Evolutionary conservation across 2,797 vertebrate species (phyloP), one percentile per base, ranked within the genome.

Genomic region (Erpetoichthys calabaricus): DNA sequence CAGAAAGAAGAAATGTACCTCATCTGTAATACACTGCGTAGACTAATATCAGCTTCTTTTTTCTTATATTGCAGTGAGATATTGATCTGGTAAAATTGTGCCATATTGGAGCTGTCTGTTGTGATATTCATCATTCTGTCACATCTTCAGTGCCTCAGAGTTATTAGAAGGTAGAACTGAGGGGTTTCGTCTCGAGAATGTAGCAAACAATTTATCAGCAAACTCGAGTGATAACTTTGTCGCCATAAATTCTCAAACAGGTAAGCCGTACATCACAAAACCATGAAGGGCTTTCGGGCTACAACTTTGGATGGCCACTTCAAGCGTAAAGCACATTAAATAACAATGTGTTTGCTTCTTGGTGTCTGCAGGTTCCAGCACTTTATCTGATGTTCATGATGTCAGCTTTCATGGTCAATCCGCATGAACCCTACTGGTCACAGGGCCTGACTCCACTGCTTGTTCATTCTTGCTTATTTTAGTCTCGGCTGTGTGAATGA

Each of bases 61-160:
- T 91, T 91, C 90, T 90, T 90, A 94, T 94, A 96, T 96, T 94
- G 93, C 90, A 89, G 87, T 73, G 86, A 91, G 93, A 97, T 99
- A 97, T 98, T 91, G 92, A 98, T 98, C 92, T 91, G 89, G 85
- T 92, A 90, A 98, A 96, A 96, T 94, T 92, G 93, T 92, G 87
- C 92, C 92, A 97, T 97, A 96, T 96, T 98, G 94, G 92, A 94
- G 91, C 90, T 97, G 91, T 97, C 94, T 95, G 92, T 94, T 96
- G 91, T 91, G 89, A 93, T 94, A 95, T 98, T 95, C 94, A 97
- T 97, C 92, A 97, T 92, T 75, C 86, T 95, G 92, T 97, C 92
- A 95, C 86, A 86, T 89, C 85, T 86, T 84, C 81, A 85, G 86
- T 89, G 89, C 91, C 88, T 89, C 82, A 82, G 86, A 92, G 91